phyloP scores from a whole-genome alignment of 1,140 invertebrate species.

The Drosophila miranda region DNA sequence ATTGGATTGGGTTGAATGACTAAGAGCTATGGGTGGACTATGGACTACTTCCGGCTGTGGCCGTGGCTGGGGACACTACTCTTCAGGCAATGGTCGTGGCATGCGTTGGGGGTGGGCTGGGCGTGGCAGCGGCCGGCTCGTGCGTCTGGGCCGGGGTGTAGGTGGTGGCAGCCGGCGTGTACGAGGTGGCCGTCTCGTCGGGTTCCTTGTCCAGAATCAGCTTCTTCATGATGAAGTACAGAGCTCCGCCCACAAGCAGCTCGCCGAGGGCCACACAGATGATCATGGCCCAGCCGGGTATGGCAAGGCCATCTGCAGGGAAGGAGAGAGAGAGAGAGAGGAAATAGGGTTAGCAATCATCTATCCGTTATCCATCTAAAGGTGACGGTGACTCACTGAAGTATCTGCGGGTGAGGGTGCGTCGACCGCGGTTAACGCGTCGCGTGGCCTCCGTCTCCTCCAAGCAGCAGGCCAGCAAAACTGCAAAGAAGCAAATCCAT shows the following conservation, averaged over 20 bases:
- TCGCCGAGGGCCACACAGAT: constrained; percentile 86
- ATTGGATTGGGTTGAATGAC: constrained; percentile 1
- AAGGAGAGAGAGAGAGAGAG: constrained; percentile 5
- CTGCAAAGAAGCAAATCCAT: constrained; percentile 35
- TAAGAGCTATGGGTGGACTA: too few species aligned
- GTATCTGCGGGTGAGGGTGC: constrained; percentile 88
- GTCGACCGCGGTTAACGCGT: constrained; percentile 88
- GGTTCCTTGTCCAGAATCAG: constrained; percentile 83
- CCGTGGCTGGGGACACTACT: too few species aligned
- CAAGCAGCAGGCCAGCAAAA: constrained; percentile 83
- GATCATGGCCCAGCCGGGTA: constrained; percentile 89
- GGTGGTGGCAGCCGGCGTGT: constrained; percentile 58
- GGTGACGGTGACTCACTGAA: constrained; percentile 85
- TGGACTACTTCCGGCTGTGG: constrained; percentile 15
- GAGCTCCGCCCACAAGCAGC: constrained; percentile 85
- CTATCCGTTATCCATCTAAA: constrained; percentile 1
- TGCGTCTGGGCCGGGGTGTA: constrained; percentile 16
- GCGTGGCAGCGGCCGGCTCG: constrained; percentile 32
- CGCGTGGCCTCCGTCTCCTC: constrained; percentile 88
- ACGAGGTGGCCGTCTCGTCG: constrained; percentile 66
- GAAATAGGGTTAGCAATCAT: constrained; percentile 18
- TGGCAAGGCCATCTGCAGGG: constrained; percentile 85
- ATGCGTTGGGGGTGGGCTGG: constrained; percentile 43
- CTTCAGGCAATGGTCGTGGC: constrained; percentile 55
- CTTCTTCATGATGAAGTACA: constrained; percentile 87